Base-by-base conservation (phyloP, 2,888 invertebrate species). In the Cheilosia pagana region DNA sequence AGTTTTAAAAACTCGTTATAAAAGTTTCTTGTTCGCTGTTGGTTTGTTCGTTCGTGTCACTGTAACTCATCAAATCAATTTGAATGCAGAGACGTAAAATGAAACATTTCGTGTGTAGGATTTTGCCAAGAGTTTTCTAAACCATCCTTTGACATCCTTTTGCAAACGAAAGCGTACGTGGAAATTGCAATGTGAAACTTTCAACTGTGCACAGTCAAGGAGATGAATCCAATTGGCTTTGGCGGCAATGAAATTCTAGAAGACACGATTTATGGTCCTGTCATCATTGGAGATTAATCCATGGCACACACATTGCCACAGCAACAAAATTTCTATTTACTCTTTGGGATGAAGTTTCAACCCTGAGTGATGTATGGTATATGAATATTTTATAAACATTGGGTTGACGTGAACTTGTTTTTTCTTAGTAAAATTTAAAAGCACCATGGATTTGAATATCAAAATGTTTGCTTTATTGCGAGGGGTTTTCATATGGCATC, bases 241-340 rank as follows among this genome's bases (percentile, higher is more conserved):
- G 43, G 31, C 31, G 23, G 43, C 23, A 62, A 62, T 53, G 53
- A 53, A 62, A 53, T 3, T 12, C 28, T 23, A 43, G 31, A 12
- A 43, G 62, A 53, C 16, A 62, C 28, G 43, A 62, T 72, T 72
- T 62, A 72, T 62, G 43, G 35, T 43, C 43, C 62, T 53, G 72
- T 72, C 72, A 62, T 41, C 45, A 43, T 19, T 43, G 28, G 8
- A 53, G 60, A 53, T 53, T 53, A 72, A 72, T 28, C 23, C 16
- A 41, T 55, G 43, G n/a, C n/a, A n/a, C 23, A 52, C 43, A 53
- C 43, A 53, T 35, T 16, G 6, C n/a, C 3, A 10, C 1, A 14
- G 31, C 14, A 35, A 28, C 10, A 0, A 12, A 35, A 12, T 35
- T 71, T 72, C 43, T 43, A 52, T 60, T 72, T 53, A 35, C 62